Percentiles rank a stretch among this genome's conserved stretches.
Conservation (phyloP, 2,888 invertebrate species). For the Lasioglossum morio region DNA sequence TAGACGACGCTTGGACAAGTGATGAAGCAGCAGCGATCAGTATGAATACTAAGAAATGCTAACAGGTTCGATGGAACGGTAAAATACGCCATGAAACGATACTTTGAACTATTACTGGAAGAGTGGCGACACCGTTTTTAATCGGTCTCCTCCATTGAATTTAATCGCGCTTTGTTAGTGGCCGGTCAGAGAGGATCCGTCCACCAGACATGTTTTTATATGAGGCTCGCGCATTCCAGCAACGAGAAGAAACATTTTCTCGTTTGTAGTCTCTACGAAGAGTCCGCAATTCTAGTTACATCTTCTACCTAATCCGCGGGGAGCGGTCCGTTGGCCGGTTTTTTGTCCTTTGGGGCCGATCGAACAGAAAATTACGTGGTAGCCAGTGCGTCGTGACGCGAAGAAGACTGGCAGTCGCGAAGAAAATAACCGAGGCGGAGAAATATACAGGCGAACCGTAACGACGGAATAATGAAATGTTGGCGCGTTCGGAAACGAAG, state of each 20-base stretch:
- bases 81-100: not conserved
- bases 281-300: slow-evolving; percentile 32
- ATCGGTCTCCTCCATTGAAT: not conserved
- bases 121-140: not conserved
- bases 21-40: not conserved
- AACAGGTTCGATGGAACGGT: not conserved
- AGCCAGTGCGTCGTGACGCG: slow-evolving; percentile 26
- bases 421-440: not conserved
- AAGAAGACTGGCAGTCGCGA: not conserved
- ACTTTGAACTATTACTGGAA: not conserved
- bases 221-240: slow-evolving; percentile 18
- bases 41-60: not conserved
- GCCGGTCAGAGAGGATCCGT: not conserved
- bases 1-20: not conserved
- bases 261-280: slow-evolving; percentile 17
- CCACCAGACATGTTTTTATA: slow-evolving; percentile 3
- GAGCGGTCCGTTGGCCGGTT: slow-evolving; percentile 47
- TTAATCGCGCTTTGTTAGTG: not conserved
- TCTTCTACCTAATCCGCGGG: slow-evolving; percentile 53
- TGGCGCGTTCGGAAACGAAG: not conserved
- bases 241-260: slow-evolving; percentile 35
- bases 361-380: slow-evolving; percentile 68
- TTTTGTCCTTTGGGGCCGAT: slow-evolving; percentile 66
- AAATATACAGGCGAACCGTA: not conserved
- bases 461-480: not conserved